Evolutionary conservation across 2,113 vertebrate genomes (phyloP).

Genomic region (Muntiacus muntjak): DNA sequence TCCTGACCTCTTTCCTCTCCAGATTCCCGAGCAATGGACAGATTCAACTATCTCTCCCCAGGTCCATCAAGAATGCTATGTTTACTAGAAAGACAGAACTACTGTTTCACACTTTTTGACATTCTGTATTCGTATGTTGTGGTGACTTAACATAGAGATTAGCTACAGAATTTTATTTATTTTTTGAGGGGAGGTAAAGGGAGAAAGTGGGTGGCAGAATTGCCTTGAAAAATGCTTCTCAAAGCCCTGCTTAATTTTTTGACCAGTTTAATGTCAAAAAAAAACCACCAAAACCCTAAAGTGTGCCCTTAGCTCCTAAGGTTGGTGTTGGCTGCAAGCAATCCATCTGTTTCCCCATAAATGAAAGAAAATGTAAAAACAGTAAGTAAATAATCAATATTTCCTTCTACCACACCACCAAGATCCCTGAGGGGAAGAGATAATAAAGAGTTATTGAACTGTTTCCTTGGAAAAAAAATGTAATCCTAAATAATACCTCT

Average conservation of each 20-base stretch:
- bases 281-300: neutral
- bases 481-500: neutral
- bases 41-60: neutral
- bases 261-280: neutral
- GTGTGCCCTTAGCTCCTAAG: neutral
- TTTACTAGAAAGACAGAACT: neutral
- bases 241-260: neutral
- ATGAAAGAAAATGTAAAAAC: neutral
- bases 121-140: neutral
- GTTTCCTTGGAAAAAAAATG: neutral
- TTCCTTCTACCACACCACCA: neutral
- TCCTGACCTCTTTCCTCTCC: neutral
- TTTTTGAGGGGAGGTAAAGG: neutral
- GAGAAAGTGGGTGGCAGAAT: neutral
- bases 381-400: constrained; percentile 21
- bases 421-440: neutral
- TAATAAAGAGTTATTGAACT: neutral
- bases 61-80: neutral
- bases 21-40: neutral
- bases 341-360: neutral
- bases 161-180: constrained; percentile 3
- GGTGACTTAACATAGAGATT: neutral
- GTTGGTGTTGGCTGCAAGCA: neutral
- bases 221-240: neutral
- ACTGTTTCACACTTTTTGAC: neutral